phyloP scores from a whole-genome alignment of 2,113 vertebrate species.

The Eira barbara region DNA sequence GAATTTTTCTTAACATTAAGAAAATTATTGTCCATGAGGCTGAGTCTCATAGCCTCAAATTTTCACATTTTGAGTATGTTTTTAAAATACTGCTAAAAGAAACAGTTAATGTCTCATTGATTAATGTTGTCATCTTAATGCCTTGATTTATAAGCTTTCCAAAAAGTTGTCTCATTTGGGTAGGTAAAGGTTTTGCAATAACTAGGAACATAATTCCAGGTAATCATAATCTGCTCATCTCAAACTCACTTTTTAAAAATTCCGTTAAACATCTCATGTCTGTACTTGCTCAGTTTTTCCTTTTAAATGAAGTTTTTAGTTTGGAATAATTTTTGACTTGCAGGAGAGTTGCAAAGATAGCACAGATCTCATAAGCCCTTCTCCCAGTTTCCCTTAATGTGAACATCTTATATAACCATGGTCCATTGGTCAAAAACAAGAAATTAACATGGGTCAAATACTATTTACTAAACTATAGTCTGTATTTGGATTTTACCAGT shows the following conservation, averaged over 20 bases:
- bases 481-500: not conserved
- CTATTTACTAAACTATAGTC: not conserved
- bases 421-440: not conserved
- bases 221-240: not conserved
- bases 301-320: not conserved
- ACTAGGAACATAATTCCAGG: not conserved
- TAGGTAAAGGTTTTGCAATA: not conserved
- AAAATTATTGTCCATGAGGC: not conserved
- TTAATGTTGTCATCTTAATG: not conserved
- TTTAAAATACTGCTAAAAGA: not conserved
- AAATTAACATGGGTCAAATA: not conserved
- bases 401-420: not conserved
- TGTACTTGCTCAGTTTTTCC: not conserved
- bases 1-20: not conserved
- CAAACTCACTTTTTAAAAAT: not conserved
- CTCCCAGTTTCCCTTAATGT: not conserved
- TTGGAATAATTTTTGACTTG: not conserved
- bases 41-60: not conserved
- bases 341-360: not conserved
- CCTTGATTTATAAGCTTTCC: not conserved
- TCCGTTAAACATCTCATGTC: not conserved
- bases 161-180: not conserved
- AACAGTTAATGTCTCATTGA: not conserved
- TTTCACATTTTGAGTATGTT: not conserved
- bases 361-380: not conserved